Conservation (phyloP, 2,797 vertebrate species). For the Lophius americanus region DNA sequence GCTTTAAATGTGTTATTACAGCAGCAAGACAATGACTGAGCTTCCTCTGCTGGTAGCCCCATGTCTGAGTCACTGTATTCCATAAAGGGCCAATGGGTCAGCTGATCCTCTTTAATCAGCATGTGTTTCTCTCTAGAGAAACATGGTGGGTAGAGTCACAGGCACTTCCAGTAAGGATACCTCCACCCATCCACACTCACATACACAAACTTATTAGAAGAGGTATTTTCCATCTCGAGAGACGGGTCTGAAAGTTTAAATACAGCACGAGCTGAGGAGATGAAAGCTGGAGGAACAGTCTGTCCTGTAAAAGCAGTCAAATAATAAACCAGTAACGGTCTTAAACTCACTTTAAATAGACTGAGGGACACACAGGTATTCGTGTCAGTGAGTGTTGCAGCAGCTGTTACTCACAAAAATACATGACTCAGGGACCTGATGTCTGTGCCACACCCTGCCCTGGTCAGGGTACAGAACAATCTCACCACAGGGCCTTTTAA, state of each 20-base stretch:
- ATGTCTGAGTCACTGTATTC: conserved; percentile 30
- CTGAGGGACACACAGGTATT: not conserved
- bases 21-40: not conserved
- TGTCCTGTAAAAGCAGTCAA: conserved; percentile 3
- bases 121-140: conserved; percentile 27
- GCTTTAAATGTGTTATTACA: conserved; percentile 2
- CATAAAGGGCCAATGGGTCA: conserved; percentile 34
- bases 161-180: conserved; percentile 24
- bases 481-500: conserved; percentile 9
- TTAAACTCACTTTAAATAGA: conserved; percentile 3
- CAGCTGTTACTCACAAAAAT: conserved; percentile 14
- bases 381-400: conserved; percentile 12
- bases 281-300: not conserved
- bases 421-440: conserved; percentile 25
- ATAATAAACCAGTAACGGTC: not conserved
- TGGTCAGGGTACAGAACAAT: conserved; percentile 7
- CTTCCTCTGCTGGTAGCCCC: conserved; percentile 14
- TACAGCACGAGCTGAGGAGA: conserved; percentile 30
- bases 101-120: conserved; percentile 42
- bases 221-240: conserved; percentile 35
- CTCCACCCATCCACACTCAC: not conserved
- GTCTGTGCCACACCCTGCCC: conserved; percentile 29
- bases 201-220: not conserved
- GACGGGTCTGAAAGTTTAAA: conserved; percentile 38
- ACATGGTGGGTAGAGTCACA: conserved; percentile 14